These are phyloP conservation scores for Norana najaformis DNA, from an alignment of 2,888 invertebrate genomes.

Conservation along the genomic window DNA sequence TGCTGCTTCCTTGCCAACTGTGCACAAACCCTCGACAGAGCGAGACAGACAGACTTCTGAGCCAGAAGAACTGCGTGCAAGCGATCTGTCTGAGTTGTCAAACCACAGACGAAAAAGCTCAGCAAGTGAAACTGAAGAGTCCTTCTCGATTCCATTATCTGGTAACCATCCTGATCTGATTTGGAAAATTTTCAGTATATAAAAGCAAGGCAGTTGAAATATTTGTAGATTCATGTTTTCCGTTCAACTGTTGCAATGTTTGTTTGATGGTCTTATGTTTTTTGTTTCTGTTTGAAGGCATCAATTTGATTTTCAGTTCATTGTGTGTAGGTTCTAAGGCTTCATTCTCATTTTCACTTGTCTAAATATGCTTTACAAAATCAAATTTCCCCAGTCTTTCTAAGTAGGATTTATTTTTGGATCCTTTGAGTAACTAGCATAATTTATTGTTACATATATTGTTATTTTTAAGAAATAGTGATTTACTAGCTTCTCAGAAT, in stretches of 20 bases:
- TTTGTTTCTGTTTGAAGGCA: neutral
- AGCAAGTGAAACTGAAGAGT: constrained; percentile 9
- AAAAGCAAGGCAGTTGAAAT: too few relatives aligned
- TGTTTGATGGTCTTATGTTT: neutral
- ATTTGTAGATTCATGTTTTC: too few relatives aligned
- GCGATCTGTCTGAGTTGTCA: neutral
- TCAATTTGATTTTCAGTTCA: neutral
- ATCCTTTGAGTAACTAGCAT: neutral
- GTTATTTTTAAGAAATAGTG: neutral
- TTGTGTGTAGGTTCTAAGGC: neutral
- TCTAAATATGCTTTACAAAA: too few relatives aligned
- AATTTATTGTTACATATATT: neutral
- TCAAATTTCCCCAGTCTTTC: neutral
- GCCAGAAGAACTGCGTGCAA: neutral
- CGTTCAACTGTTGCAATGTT: neutral
- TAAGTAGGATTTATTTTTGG: neutral
- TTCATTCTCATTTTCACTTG: neutral
- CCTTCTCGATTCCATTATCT: neutral
- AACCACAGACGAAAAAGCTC: neutral
- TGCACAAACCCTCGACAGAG: neutral
- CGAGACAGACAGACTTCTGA: neutral
- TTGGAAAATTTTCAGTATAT: too few relatives aligned
- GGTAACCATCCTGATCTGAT: neutral
- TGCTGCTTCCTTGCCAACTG: neutral
- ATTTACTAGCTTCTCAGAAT: neutral